Conservation (phyloP, 2,888 invertebrate species). For the Lomographa bimaculata region DNA sequence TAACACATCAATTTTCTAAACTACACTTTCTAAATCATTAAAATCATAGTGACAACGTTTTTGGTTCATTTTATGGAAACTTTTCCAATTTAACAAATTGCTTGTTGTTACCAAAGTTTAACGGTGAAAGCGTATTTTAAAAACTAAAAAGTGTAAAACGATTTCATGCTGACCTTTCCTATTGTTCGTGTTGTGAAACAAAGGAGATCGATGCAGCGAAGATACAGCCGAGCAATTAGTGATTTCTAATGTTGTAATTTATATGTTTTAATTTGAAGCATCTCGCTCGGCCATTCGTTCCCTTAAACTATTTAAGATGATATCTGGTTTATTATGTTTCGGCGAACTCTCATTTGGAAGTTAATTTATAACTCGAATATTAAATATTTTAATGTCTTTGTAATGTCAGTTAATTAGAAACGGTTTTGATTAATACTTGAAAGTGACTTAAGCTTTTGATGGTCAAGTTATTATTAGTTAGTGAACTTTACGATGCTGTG, state of each 20-base stretch:
- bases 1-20: no score
- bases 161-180: constrained; percentile 71
- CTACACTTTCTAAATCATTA: constrained; percentile 29
- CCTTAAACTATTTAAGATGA: constrained; percentile 48
- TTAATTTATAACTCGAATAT: constrained; percentile 29
- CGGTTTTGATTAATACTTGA: no score
- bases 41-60: constrained; percentile 24
- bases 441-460: no score
- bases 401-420: no score
- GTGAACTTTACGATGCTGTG: no score
- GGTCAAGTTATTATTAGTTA: no score
- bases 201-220: constrained; percentile 62
- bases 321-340: constrained; percentile 46
- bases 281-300: constrained; percentile 50
- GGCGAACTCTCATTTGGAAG: constrained; percentile 36
- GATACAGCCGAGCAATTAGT: constrained; percentile 68
- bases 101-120: constrained; percentile 32
- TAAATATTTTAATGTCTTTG: constrained; percentile 11
- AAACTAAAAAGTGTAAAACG: constrained; percentile 60
- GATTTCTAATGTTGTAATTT: constrained; percentile 68
- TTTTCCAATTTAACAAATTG: constrained; percentile 32
- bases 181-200: constrained; percentile 71
- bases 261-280: constrained; percentile 52
- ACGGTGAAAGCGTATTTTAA: constrained; percentile 68
- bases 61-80: constrained; percentile 13